These are phyloP conservation scores for Onychostruthus taczanowskii DNA, from an alignment of 2,113 vertebrate species.

Conservation along the genomic window DNA sequence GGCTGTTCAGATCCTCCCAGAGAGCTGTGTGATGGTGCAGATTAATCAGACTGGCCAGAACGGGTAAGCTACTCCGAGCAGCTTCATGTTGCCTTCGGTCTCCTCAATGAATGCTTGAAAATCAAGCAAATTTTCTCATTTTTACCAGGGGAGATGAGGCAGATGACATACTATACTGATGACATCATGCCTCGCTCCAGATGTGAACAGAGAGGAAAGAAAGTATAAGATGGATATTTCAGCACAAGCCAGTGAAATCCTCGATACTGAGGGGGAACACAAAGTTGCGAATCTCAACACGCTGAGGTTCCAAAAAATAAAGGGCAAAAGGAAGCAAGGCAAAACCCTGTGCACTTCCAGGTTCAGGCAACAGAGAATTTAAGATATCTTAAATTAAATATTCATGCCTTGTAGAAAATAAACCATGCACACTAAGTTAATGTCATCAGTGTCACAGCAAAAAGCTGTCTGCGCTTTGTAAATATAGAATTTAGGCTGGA, in stretches of 20 bases:
- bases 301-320: not conserved
- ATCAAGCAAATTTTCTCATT: conserved; percentile 21
- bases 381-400: not conserved
- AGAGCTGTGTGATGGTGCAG: not conserved
- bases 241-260: not conserved
- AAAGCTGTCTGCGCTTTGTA: not conserved
- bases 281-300: not conserved
- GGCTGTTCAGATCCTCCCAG: not conserved
- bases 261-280: not conserved
- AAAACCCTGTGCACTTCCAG: not conserved
- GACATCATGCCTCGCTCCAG: conserved; percentile 29
- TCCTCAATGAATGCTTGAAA: not conserved
- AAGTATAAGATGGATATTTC: not conserved
- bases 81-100: not conserved
- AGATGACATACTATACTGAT: conserved; percentile 32
- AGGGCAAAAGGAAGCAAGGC: not conserved
- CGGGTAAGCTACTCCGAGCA: rapidly evolving
- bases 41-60: not conserved
- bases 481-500: not conserved
- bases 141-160: conserved; percentile 43
- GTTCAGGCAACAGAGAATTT: not conserved
- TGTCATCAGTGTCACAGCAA: not conserved
- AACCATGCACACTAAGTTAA: rapidly evolving
- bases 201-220: conserved; percentile 32
- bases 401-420: not conserved